Conservation (phyloP, 2,888 invertebrate species). For the Cheilosia impressa region DNA sequence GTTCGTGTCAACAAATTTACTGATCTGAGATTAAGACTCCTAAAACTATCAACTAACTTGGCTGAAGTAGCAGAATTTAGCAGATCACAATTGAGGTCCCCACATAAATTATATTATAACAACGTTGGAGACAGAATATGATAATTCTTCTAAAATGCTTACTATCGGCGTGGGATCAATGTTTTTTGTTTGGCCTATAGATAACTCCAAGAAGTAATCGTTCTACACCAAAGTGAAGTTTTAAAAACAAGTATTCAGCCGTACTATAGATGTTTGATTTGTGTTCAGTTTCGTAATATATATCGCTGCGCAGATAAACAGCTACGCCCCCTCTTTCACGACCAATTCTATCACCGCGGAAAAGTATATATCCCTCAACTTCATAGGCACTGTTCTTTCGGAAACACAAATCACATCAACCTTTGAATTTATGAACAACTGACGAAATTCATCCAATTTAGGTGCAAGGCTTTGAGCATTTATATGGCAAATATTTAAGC, state of each 20-base stretch:
- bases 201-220: conserved; percentile 21
- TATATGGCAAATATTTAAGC: conserved; percentile 19
- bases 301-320: no score
- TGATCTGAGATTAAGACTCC: not conserved
- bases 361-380: no score
- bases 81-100: conserved; percentile 6
- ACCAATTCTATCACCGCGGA: no score
- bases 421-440: conserved; percentile 4
- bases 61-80: not conserved
- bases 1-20: not conserved
- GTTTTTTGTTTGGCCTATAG: conserved; percentile 12
- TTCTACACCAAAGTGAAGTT: not conserved
- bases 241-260: conserved; percentile 6
- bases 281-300: no score
- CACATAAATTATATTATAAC: not conserved
- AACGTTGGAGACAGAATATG: not conserved
- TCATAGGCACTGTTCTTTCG: not conserved
- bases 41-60: conserved; percentile 2
- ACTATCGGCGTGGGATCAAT: not conserved
- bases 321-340: no score
- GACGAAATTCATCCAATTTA: conserved; percentile 33
- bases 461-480: conserved; percentile 26
- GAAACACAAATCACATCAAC: conserved; percentile 15
- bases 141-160: not conserved
- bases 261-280: not conserved